Percentiles rank a stretch among this genome's conserved stretches.
Conservation (phyloP, 2,113 vertebrate genomes). For the Seriola rivoliana region DNA sequence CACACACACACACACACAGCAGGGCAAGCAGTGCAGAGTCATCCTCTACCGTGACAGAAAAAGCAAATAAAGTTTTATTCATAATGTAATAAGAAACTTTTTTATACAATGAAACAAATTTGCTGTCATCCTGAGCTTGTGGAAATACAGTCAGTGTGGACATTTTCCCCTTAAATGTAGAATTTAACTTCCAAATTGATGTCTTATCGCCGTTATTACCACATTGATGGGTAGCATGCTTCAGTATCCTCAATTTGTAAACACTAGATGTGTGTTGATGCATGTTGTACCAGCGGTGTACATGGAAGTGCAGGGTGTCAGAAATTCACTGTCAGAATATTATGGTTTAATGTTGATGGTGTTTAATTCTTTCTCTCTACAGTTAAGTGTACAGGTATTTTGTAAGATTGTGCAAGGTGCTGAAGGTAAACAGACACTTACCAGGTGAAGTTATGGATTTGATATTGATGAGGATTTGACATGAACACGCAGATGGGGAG, state of each 20-base stretch:
- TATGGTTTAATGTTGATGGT: not conserved
- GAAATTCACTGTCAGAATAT: not conserved
- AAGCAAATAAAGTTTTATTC: slow-evolving; percentile 69
- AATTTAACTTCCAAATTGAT: slow-evolving; percentile 44
- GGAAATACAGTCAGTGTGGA: slow-evolving; percentile 47
- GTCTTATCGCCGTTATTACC: slow-evolving; percentile 17
- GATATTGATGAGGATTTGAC: not conserved
- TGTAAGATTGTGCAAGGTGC: not conserved
- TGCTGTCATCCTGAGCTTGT: slow-evolving; percentile 39
- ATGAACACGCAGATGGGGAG: not conserved
- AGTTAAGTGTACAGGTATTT: not conserved
- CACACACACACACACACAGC: slow-evolving; percentile 27
- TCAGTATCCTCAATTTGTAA: not conserved
- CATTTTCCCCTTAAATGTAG: slow-evolving; percentile 34
- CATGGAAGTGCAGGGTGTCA: not conserved
- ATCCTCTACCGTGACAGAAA: slow-evolving; percentile 60
- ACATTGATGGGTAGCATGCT: not conserved
- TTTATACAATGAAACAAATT: slow-evolving; percentile 15
- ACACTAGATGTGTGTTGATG: not conserved
- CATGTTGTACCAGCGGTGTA: not conserved
- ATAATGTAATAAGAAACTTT: slow-evolving; percentile 69
- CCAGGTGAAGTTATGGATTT: not conserved
- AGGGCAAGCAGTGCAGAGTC: slow-evolving; percentile 49
- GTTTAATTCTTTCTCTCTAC: not conserved
- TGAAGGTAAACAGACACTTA: not conserved